Conservation (phyloP, 1,140 invertebrate genomes). For the Xylocopa sonorina region DNA sequence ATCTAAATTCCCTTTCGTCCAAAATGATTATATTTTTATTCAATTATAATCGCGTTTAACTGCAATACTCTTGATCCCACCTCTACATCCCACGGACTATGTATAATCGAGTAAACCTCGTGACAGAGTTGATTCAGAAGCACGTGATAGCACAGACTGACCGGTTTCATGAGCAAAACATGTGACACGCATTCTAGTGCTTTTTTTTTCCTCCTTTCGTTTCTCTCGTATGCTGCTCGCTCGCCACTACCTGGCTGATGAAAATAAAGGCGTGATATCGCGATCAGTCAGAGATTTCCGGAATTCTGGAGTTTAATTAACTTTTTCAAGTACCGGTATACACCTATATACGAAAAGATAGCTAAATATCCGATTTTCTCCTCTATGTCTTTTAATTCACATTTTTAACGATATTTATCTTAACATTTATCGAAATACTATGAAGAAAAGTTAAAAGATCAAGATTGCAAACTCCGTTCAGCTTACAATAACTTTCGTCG, state of each 20-base stretch:
- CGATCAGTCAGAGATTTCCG: neutral
- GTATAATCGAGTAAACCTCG: conserved; percentile 10
- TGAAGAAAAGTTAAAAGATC: neutral
- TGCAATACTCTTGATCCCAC: too few relatives aligned
- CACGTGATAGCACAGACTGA: conserved; percentile 30
- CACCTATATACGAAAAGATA: too few relatives aligned
- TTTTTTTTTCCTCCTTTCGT: neutral
- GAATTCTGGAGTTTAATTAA: too few relatives aligned
- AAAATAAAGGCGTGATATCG: neutral
- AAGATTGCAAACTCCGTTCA: neutral
- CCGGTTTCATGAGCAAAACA: conserved; percentile 39
- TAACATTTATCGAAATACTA: too few relatives aligned
- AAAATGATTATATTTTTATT: too few relatives aligned
- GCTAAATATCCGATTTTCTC: too few relatives aligned
- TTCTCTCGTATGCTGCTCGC: neutral
- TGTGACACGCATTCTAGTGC: conserved; percentile 23
- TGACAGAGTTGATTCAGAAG: conserved; percentile 41
- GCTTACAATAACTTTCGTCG: neutral
- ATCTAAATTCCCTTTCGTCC: too few relatives aligned
- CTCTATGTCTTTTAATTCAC: too few relatives aligned
- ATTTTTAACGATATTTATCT: too few relatives aligned
- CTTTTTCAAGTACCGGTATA: too few relatives aligned
- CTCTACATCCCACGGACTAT: too few relatives aligned
- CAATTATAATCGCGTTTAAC: too few relatives aligned
- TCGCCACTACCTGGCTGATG: neutral